Percentiles rank a stretch among this genome's conserved stretches.
Conservation (phyloP, 2,113 vertebrate genomes). For the Chlamydotis undulata region DNA sequence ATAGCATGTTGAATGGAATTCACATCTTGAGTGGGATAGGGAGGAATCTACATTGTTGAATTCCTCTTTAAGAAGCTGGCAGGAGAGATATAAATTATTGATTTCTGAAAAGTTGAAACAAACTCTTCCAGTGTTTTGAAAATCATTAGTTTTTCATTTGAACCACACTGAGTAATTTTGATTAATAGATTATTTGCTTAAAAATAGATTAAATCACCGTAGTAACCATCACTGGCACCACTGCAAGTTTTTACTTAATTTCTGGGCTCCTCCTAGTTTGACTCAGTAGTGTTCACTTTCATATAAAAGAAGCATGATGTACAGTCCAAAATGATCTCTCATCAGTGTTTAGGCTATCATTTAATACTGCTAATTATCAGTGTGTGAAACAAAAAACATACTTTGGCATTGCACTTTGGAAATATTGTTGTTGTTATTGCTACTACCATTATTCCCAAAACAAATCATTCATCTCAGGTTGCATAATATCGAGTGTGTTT, state of each 20-base stretch:
- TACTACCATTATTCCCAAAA: background rate
- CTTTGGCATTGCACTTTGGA: background rate
- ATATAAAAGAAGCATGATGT: background rate
- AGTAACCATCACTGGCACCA: background rate
- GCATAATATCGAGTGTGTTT: background rate
- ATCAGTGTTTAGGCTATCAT: background rate
- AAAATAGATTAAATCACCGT: background rate
- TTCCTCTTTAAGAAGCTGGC: background rate
- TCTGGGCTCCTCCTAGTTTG: background rate
- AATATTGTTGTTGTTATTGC: background rate
- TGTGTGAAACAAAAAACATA: background rate
- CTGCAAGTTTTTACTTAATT: background rate
- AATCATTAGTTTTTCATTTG: background rate
- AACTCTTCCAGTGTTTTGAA: background rate
- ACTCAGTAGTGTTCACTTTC: background rate
- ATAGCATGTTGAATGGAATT: background rate
- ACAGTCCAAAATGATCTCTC: background rate
- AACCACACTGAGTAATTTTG: background rate
- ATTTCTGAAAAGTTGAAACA: background rate
- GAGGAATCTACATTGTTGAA: background rate
- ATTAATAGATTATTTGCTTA: background rate
- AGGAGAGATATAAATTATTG: background rate
- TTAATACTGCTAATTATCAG: background rate
- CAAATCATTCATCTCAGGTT: conserved; percentile 14
- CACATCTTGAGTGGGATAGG: background rate